A percentile compares a stretch with the other conserved stretches of the same genome.
Conservation (phyloP, 2,113 vertebrate genomes). For the Leptosomus discolor region DNA sequence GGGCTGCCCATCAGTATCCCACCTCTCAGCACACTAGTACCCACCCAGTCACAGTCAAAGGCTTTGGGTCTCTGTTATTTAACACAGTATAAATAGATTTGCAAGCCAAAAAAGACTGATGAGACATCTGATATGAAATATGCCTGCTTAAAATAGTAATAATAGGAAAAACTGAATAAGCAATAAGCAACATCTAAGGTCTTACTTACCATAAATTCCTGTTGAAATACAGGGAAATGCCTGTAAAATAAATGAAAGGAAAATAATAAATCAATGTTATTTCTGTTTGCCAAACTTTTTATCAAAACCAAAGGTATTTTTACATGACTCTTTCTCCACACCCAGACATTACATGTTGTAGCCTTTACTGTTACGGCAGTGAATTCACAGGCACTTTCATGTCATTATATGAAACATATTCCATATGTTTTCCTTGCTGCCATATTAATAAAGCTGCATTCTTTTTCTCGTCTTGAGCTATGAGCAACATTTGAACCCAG, state of each 20-base stretch:
- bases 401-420: neutral
- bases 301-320: neutral
- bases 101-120: neutral
- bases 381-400: neutral
- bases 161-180: neutral
- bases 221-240: conserved; percentile 99
- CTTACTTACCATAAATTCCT: conserved; percentile 94
- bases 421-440: neutral
- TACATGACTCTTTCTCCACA: conserved; percentile 7
- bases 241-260: conserved; percentile 75
- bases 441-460: neutral
- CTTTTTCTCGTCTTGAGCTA: neutral
- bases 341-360: neutral
- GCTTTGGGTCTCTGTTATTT: neutral
- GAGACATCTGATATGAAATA: neutral
- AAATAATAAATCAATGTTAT: conserved; percentile 32
- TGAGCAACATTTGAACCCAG: neutral
- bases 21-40: neutral
- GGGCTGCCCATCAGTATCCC: neutral
- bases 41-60: neutral
- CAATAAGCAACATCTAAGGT: neutral
- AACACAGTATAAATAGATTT: neutral
- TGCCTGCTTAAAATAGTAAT: neutral
- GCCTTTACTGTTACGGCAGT: neutral
- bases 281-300: neutral